Conservation (phyloP, 2,797 vertebrate species). For the Kryptolebias ocellatus region DNA sequence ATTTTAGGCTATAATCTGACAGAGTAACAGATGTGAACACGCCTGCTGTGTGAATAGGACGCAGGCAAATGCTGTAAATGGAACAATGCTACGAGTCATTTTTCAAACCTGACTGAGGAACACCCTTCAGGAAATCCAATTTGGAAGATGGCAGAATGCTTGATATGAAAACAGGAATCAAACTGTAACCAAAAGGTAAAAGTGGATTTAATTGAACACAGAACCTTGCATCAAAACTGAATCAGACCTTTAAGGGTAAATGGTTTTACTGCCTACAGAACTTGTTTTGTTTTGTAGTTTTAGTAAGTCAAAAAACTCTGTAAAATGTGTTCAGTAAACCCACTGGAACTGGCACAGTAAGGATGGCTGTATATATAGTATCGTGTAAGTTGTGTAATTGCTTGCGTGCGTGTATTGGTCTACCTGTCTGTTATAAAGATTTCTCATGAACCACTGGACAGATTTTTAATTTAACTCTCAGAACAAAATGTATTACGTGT, state of each 20-base stretch:
- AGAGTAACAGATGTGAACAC: conserved; percentile 11
- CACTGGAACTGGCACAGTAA: too few relatives aligned
- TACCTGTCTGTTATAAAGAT: too few relatives aligned
- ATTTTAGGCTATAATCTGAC: conserved; percentile 3
- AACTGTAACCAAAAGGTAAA: conserved; percentile 5
- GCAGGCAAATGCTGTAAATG: conserved; percentile 20
- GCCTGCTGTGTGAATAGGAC: conserved; percentile 3
- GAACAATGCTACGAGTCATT: conserved; percentile 20
- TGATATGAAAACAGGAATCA: conserved; percentile 8
- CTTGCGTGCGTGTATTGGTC: too few relatives aligned
- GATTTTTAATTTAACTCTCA: too few relatives aligned
- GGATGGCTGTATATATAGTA: too few relatives aligned
- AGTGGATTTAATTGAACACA: background rate
- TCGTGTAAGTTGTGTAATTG: too few relatives aligned
- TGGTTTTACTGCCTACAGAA: background rate
- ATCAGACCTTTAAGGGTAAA: background rate
- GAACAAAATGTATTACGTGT: too few relatives aligned
- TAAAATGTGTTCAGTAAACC: too few relatives aligned
- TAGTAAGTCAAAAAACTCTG: background rate
- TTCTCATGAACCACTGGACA: too few relatives aligned
- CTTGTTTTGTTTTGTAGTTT: too few relatives aligned
- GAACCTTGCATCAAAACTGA: background rate
- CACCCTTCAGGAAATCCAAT: conserved; percentile 37
- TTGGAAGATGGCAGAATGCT: conserved; percentile 16
- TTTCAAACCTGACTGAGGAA: conserved; percentile 31